Base-by-base conservation (phyloP, 2,113 vertebrate species). In the Phaetusa simplex region DNA sequence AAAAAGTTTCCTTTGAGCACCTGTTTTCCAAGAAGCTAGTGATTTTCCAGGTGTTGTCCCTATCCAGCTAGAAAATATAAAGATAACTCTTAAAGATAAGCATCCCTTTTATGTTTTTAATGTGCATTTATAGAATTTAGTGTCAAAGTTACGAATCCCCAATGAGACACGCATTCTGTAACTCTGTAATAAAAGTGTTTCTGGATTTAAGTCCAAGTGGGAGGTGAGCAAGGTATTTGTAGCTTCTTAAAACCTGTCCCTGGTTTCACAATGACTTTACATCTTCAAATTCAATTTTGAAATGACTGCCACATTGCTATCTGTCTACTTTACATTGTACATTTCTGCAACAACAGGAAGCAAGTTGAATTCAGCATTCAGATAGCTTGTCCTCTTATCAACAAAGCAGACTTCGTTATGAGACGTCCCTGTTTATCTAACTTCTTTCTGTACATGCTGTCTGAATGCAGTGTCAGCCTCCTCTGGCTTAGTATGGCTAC, bases 231-330 rank as follows among this genome's bases (percentile, higher is more conserved):
- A 91, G 38, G 13, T 14, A 52, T 87, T 61, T 78, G 6, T 52
- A 36, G 11, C 6, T 74, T 82, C 70, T 90, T 72, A 27, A 90
- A 76, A 81, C 22, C 45, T 45, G 5, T 70, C 45, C 12, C 22
- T 80, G 32, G 11, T 79, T 94, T 95, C 32, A 29, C 3, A 11
- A 58, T 49, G 36, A 56, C 69, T 70, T 81, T 83, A 14, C 18
- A 30, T 47, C 58, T 88, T 91, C 65, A 66, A 81, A 82, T 92
- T 95, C 72, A 79, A 8, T 93, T 95, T 91, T 91, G 43, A 76
- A 90, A 80, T 22, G 16, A 81, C 21, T 87, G 36, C 18, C 8
- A 7, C 7, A 1, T 71, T 86, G 32, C 30, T 95, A 65, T 93
- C 56, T 93, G 56, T 72, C 50, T 80, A 8, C 42, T 86, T 91